phyloP scores from a whole-genome alignment of 1,140 invertebrate genomes.

The Cylas formicarius region DNA sequence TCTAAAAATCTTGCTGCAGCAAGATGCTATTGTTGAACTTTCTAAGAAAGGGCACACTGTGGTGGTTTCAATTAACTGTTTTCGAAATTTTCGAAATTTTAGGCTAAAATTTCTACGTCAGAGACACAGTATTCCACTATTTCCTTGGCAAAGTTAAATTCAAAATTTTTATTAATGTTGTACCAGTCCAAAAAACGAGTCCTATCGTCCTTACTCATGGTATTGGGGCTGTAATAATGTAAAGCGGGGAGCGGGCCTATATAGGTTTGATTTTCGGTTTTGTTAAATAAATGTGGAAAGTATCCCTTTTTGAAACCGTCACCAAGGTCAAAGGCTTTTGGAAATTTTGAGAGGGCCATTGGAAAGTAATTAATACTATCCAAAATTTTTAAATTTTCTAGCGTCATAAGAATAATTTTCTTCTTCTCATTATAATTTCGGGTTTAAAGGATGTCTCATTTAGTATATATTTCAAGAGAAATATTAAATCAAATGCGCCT shows the following conservation, averaged over 20 bases:
- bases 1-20: too few species aligned
- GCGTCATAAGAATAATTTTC: constrained; percentile 3
- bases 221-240: constrained; percentile 14
- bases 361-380: constrained; percentile 15
- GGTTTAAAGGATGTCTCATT: not conserved
- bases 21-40: too few species aligned
- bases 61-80: too few species aligned
- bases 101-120: constrained; percentile 17
- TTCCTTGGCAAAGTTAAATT: constrained; percentile 13
- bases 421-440: not conserved
- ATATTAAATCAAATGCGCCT: constrained; percentile 5
- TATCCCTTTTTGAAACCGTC: constrained; percentile 20
- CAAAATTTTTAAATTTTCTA: constrained; percentile 9
- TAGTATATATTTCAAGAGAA: constrained; percentile 8
- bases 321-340: constrained; percentile 9
- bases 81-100: too few species aligned
- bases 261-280: constrained; percentile 13
- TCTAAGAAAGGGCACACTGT: too few species aligned
- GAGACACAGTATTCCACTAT: constrained; percentile 15
- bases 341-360: constrained; percentile 11
- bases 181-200: constrained; percentile 14
- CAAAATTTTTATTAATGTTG: not conserved
- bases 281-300: constrained; percentile 23
- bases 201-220: constrained; percentile 6
- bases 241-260: constrained; percentile 11